Percentiles rank a stretch among this genome's conserved stretches.
Evolutionary conservation across 2,888 invertebrate genomes (phyloP).

Genomic region (Camponotus fellah): DNA sequence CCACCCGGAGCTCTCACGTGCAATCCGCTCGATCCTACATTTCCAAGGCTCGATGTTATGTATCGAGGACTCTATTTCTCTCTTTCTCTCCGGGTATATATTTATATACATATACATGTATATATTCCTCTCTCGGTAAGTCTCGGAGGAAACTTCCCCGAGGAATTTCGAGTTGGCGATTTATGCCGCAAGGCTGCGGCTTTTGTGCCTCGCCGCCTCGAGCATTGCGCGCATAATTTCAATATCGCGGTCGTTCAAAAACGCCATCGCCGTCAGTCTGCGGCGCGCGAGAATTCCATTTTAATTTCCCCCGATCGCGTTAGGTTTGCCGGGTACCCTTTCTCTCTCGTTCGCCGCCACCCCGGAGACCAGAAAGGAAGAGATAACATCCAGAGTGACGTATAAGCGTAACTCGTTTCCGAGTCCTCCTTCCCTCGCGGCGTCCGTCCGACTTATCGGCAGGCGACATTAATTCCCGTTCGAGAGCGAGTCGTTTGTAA

Average conservation of each 20-base stretch:
- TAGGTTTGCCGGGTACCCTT: conserved; percentile 8
- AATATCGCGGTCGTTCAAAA: conserved; percentile 63
- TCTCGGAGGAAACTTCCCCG: conserved; percentile 26
- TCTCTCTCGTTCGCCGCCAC: background rate
- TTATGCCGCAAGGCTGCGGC: conserved; percentile 63
- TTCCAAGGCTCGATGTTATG: conserved; percentile 61
- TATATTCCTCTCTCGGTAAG: background rate
- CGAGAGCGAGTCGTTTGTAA: conserved; percentile 21
- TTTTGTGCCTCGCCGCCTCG: conserved; percentile 70
- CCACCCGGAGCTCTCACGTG: conserved; percentile 17
- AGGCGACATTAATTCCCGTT: conserved; percentile 45
- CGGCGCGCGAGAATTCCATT: conserved; percentile 25
- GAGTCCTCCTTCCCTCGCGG: conserved; percentile 26
- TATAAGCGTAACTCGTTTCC: conserved; percentile 33
- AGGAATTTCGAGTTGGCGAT: conserved; percentile 71
- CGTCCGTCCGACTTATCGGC: conserved; percentile 21
- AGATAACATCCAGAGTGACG: conserved; percentile 48
- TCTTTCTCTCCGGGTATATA: background rate
- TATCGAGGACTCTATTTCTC: conserved; percentile 51
- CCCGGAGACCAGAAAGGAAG: too few species aligned
- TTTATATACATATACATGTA: background rate
- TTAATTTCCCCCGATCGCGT: conserved; percentile 54
- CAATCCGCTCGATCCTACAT: conserved; percentile 46
- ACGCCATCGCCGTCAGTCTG: conserved; percentile 43
- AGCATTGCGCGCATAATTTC: conserved; percentile 73